phyloP scores from a whole-genome alignment of 2,888 invertebrate species.

The Xestia rhomboidea region DNA sequence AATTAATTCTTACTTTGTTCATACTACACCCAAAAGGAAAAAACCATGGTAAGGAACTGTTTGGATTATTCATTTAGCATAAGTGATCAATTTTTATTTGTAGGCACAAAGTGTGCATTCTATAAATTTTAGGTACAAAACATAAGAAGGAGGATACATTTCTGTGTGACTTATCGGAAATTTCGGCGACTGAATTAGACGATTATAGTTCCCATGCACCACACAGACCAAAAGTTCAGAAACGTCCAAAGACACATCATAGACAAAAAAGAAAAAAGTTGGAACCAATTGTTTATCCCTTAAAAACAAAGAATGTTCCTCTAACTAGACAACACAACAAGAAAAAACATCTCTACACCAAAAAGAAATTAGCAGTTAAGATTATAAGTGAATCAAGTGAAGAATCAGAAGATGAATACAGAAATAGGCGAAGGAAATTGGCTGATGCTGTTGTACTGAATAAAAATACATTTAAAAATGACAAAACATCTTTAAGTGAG shows the following conservation, averaged over 20 bases:
- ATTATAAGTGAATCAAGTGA: conserved; percentile 82
- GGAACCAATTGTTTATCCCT: conserved; percentile 58
- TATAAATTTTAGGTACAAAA: conserved; percentile 71
- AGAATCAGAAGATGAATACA: conserved; percentile 86
- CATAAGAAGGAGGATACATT: conserved; percentile 70
- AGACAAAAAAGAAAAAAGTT: conserved; percentile 79
- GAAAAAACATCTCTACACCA: conserved; percentile 73
- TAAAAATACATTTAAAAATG: conserved; percentile 73
- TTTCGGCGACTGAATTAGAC: conserved; percentile 81
- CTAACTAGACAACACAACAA: conserved; percentile 72
- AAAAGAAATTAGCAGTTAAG: conserved; percentile 75
- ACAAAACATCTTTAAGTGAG: conserved; percentile 83
- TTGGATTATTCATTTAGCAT: conserved; percentile 31
- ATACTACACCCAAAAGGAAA: conserved; percentile 28
- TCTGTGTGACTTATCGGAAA: conserved; percentile 79
- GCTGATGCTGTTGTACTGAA: conserved; percentile 89
- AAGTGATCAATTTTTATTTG: conserved; percentile 47
- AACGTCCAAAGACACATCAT: conserved; percentile 71
- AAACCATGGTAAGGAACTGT: conserved; percentile 53
- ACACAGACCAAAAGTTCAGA: conserved; percentile 68
- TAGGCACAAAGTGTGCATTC: conserved; percentile 64
- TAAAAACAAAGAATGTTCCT: conserved; percentile 58
- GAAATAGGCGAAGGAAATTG: conserved; percentile 86
- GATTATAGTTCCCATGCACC: conserved; percentile 68
- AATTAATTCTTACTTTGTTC: conserved; percentile 19